A percentile compares a stretch with the other conserved stretches of the same genome.
phyloP scores from a whole-genome alignment of 2,797 vertebrate genomes.

The Coregonus ussuriensis region DNA sequence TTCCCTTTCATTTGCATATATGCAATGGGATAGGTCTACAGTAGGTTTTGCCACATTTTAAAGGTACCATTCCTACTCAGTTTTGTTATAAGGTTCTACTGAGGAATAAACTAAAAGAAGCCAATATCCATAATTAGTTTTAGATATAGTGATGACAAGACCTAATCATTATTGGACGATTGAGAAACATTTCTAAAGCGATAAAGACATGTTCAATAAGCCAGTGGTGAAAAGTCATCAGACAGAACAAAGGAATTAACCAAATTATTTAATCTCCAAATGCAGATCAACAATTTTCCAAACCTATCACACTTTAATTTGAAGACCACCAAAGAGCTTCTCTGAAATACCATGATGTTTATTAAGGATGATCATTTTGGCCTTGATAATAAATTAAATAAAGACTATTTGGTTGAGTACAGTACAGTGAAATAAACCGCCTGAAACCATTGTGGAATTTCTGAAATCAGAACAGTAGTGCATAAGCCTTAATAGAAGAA shows the following conservation, averaged over 20 bases:
- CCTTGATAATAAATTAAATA: constrained; percentile 79
- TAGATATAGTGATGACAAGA: not conserved
- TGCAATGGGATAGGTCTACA: not conserved
- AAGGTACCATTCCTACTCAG: not conserved
- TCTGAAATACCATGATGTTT: constrained; percentile 23
- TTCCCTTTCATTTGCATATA: not conserved
- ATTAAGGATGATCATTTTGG: constrained; percentile 48
- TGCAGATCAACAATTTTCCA: not conserved
- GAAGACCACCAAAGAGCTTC: constrained; percentile 17
- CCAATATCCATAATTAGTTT: not conserved
- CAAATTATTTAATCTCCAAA: not conserved
- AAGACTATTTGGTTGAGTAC: constrained; percentile 67
- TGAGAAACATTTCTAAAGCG: not conserved
- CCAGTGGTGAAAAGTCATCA: not conserved
- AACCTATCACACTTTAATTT: not conserved
- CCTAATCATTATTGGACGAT: not conserved
- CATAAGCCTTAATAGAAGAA: constrained; percentile 83
- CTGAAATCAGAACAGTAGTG: constrained; percentile 72
- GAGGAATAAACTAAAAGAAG: not conserved
- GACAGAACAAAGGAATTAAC: constrained; percentile 2
- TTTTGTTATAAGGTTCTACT: not conserved
- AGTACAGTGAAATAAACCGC: constrained; percentile 69
- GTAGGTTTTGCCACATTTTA: not conserved
- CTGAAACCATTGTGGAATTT: constrained; percentile 67
- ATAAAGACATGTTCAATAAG: not conserved